Evolutionary conservation across 2,113 vertebrate genomes (phyloP).

Genomic region (Gasterosteus aculeatus): DNA sequence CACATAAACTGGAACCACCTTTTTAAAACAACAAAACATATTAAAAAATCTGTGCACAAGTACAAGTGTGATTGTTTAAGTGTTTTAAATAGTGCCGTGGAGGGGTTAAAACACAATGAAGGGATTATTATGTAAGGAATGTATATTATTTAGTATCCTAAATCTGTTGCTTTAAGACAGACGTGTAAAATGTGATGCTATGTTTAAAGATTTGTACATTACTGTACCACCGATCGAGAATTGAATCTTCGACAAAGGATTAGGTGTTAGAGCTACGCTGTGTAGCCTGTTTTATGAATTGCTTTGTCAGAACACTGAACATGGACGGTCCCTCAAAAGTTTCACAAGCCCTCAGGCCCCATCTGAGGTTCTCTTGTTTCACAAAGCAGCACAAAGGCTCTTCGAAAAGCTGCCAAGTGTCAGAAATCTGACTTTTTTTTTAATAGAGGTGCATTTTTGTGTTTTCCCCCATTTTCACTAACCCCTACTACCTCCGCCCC

Average conservation of each 20-base stretch:
- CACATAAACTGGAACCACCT: not conserved
- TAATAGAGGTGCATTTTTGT: conserved; percentile 48
- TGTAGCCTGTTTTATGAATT: conserved; percentile 40
- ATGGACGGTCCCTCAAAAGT: conserved; percentile 52
- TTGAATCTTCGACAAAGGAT: conserved; percentile 10
- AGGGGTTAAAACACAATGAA: not conserved
- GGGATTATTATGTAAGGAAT: too few relatives aligned
- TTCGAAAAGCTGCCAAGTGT: conserved; percentile 65
- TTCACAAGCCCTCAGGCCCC: conserved; percentile 47
- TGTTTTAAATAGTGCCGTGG: not conserved
- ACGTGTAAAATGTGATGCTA: not conserved
- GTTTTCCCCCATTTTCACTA: conserved; percentile 76
- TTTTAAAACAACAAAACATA: not conserved
- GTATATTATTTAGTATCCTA: too few relatives aligned
- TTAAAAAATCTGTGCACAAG: too few relatives aligned
- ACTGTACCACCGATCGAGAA: not conserved
- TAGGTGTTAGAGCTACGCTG: conserved; percentile 18
- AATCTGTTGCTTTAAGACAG: not conserved
- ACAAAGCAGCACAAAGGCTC: conserved; percentile 35
- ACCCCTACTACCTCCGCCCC: conserved; percentile 69
- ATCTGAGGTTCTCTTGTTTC: conserved; percentile 46
- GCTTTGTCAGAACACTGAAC: conserved; percentile 38
- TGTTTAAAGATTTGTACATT: not conserved
- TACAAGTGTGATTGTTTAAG: not conserved
- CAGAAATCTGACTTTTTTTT: conserved; percentile 45